A percentile compares a stretch with the other conserved stretches of the same genome.
Conservation (phyloP, 2,888 invertebrate genomes). For the Stenoptilia bipunctidactyla region DNA sequence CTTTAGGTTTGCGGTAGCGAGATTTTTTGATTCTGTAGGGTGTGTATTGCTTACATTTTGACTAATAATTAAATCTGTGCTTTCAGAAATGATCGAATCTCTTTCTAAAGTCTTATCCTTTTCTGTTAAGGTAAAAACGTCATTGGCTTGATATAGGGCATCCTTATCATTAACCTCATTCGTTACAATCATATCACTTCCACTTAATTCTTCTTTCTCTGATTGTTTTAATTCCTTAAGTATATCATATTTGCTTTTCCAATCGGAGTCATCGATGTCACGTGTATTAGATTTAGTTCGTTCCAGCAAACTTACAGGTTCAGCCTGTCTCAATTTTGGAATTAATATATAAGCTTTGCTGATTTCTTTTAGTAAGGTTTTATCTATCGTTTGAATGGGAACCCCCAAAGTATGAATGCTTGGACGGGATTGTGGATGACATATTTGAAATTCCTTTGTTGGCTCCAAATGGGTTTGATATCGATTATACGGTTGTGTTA, state of each 20-base stretch:
- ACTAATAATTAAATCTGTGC: no score
- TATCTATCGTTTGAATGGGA: conserved; percentile 17
- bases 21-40: no score
- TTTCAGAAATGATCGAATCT: no score
- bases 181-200: no score
- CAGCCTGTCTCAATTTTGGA: conserved; percentile 31
- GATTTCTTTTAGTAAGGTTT: conserved; percentile 38
- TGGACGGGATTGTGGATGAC: background rate
- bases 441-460: background rate
- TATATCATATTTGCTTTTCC: conserved; percentile 60
- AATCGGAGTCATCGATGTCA: conserved; percentile 28
- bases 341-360: conserved; percentile 55
- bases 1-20: no score
- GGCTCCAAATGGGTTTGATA: background rate
- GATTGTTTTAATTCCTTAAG: conserved; percentile 41
- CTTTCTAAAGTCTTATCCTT: no score
- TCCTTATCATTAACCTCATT: no score
- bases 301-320: conserved; percentile 10
- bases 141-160: no score
- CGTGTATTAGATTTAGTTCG: background rate
- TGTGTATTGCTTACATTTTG: no score
- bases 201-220: conserved; percentile 24
- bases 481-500: background rate
- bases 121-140: no score
- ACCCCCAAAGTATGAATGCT: background rate